Percentiles rank a stretch among this genome's conserved stretches.
These are phyloP conservation scores for Zonitis immaculata DNA, from an alignment of 2,888 invertebrate genomes.

Conservation along the genomic window DNA sequence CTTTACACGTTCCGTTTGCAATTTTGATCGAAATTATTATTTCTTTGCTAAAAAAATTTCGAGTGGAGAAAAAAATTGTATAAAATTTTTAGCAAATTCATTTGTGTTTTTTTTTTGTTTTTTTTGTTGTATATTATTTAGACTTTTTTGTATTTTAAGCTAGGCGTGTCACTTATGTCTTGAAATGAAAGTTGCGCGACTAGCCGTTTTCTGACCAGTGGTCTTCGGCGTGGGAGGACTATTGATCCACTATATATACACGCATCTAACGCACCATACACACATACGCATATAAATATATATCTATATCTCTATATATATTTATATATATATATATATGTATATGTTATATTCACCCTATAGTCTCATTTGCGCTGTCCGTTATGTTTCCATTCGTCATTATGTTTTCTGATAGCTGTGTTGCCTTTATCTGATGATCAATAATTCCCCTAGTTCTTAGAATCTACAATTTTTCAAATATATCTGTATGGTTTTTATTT, in stretches of 20 bases:
- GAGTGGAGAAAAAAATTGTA: too few relatives aligned
- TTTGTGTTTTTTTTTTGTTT: background rate
- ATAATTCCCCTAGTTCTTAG: slow-evolving; percentile 44
- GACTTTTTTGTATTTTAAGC: slow-evolving; percentile 38
- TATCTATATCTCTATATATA: slow-evolving; percentile 5
- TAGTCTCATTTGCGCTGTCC: slow-evolving; percentile 45
- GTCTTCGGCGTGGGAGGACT: slow-evolving; percentile 49
- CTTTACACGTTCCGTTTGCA: background rate
- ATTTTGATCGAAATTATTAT: too few relatives aligned
- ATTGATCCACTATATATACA: slow-evolving; percentile 47
- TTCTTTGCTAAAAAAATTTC: background rate
- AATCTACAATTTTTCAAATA: slow-evolving; percentile 33
- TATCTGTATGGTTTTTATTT: slow-evolving; percentile 35
- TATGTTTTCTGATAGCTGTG: slow-evolving; percentile 46
- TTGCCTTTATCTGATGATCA: slow-evolving; percentile 48
- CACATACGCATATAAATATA: slow-evolving; percentile 38
- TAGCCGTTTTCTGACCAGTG: slow-evolving; percentile 48
- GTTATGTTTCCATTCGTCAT: slow-evolving; percentile 49
- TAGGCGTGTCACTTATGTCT: slow-evolving; percentile 48
- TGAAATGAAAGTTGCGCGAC: slow-evolving; percentile 48
- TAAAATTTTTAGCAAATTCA: background rate
- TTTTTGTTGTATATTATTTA: slow-evolving; percentile 1
- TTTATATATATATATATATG: background rate
- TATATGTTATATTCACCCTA: slow-evolving; percentile 31
- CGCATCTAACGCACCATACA: slow-evolving; percentile 44